These are phyloP conservation scores for Cybosia mesomella DNA, from an alignment of 2,888 invertebrate species.

Conservation along the genomic window DNA sequence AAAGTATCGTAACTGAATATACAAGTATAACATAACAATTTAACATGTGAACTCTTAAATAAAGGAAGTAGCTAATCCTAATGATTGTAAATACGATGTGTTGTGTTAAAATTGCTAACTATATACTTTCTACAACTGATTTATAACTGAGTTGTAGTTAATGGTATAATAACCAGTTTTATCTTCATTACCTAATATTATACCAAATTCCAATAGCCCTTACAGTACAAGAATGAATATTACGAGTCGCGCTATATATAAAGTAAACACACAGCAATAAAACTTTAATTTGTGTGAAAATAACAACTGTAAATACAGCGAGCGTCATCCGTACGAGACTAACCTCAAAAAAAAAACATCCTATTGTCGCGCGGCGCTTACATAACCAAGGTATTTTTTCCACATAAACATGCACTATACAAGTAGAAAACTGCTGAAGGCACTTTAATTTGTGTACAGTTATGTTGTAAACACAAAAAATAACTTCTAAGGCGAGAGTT, in stretches of 20 bases:
- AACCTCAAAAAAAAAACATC: constrained; percentile 64
- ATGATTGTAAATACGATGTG: neutral
- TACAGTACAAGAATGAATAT: constrained; percentile 19
- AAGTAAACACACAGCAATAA: neutral
- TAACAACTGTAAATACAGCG: constrained; percentile 37
- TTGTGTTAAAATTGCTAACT: neutral
- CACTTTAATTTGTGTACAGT: constrained; percentile 40
- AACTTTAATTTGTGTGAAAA: constrained; percentile 29
- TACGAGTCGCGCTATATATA: constrained; percentile 15
- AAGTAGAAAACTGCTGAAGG: constrained; percentile 19
- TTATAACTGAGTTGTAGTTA: constrained; percentile 9
- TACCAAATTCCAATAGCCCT: constrained; percentile 21
- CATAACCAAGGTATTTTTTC: constrained; percentile 53
- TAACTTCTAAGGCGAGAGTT: constrained; percentile 44
- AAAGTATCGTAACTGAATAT: neutral
- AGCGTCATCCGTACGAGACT: constrained; percentile 45
- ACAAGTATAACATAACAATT: neutral
- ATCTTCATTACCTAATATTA: constrained; percentile 28
- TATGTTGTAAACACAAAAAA: constrained; percentile 50
- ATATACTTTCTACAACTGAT: neutral
- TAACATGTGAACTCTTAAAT: neutral
- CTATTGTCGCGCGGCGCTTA: constrained; percentile 46
- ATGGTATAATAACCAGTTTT: constrained; percentile 28
- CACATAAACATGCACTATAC: constrained; percentile 29
- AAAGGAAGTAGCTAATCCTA: neutral